Base-by-base conservation (phyloP, 1,140 invertebrate species). In the Teleopsis dalmanni region DNA sequence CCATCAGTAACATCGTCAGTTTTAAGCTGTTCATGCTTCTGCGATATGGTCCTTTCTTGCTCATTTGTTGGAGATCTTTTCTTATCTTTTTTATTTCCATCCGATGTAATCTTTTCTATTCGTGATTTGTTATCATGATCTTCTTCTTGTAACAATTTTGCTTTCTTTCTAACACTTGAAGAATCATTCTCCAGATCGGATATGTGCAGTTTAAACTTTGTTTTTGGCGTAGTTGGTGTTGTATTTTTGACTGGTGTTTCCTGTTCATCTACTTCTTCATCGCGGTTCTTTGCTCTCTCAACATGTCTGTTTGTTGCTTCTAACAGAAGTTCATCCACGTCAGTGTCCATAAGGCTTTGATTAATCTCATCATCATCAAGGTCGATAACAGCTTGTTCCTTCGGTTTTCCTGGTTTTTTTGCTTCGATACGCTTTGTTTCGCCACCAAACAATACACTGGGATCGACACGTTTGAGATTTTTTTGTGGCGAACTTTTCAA, bases 281-380 rank as follows among this genome's bases (percentile, higher is more conserved):
- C 27, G 27, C n/a, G n/a, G 6, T 8, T 26, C 18, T 22, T 43
- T 33, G 1, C 3, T 16, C 14, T 18, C 31, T 19, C 11, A 10
- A 19, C 9, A 21, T 38, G 22, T 5, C 40, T 21, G 1, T 19
- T 22, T 19, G 33, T 38, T 13, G 6, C 31, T 29, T 35, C 23
- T 19, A 13, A 25, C 3, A 52, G 5, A 34, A 51, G 56, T 27
- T 54, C 55, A 25, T 56, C 56, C 11, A 63, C 4, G 48, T 66
- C 59, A 6, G 63, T 52, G 33, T 66, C 60, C 63, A 66, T 60
- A 1, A 66, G 49, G 34, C 63, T 66, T 16, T 51, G 47, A 31
- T 50, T 35, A 11, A 50, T 50, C 11, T 55, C 54, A 21, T 67
- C 58, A 38, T 67, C 55, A 6, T 66, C 60, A 14, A 66, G 47